phyloP scores from a whole-genome alignment of 92 coral and sea anemone species.

The Pocillopora meandrina region DNA sequence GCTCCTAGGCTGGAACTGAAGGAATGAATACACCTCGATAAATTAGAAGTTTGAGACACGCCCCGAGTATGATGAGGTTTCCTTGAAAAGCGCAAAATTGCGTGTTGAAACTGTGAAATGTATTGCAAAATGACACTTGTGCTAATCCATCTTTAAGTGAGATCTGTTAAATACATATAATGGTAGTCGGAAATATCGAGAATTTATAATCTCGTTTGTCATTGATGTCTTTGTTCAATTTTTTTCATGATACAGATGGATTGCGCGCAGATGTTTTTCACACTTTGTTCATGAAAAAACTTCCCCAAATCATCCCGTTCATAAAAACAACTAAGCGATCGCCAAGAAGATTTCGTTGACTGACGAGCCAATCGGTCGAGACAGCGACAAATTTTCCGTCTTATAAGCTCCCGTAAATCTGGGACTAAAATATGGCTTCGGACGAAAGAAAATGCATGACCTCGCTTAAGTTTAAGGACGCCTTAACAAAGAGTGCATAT shows the following conservation, averaged over 20 bases:
- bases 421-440: neutral
- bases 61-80: neutral
- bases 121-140: slow-evolving; percentile 29
- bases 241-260: slow-evolving; percentile 12
- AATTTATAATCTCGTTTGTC: slow-evolving; percentile 2
- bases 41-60: neutral
- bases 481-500: too few species aligned
- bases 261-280: neutral
- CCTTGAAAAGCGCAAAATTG: neutral
- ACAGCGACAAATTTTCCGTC: neutral
- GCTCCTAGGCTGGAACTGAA: neutral
- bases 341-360: neutral
- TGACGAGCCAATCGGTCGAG: too few species aligned
- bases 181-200: slow-evolving; percentile 27
- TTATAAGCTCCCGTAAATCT: slow-evolving; percentile 2
- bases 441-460: neutral
- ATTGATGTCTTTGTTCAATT: neutral
- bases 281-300: neutral
- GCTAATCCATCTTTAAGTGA: slow-evolving; percentile 19
- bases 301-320: neutral
- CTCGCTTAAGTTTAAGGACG: neutral
- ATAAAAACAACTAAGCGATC: neutral
- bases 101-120: slow-evolving; percentile 21
- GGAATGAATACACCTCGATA: neutral
- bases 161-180: slow-evolving; percentile 33